phyloP scores from a whole-genome alignment of 2,888 invertebrate genomes.

The Plagodis pulveraria region DNA sequence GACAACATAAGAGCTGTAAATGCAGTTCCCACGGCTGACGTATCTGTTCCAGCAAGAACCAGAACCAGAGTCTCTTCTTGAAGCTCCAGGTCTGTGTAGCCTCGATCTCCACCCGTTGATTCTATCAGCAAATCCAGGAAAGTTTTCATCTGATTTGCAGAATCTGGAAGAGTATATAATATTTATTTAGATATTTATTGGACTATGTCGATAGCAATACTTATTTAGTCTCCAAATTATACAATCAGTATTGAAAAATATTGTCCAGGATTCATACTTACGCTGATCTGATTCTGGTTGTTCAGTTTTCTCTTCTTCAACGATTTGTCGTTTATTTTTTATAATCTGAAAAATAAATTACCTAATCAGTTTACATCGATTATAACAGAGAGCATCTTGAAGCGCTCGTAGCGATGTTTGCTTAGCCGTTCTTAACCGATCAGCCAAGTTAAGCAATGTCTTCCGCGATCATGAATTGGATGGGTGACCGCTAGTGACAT shows the following conservation, averaged over 20 bases:
- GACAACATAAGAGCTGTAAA: conserved; percentile 47
- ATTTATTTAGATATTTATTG: too few species aligned
- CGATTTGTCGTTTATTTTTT: conserved; percentile 19
- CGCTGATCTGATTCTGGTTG: conserved; percentile 16
- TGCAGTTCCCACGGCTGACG: conserved; percentile 44
- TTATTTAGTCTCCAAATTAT: too few species aligned
- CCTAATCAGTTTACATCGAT: neutral
- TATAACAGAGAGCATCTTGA: neutral
- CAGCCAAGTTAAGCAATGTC: too few species aligned
- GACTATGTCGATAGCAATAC: too few species aligned
- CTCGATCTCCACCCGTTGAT: conserved; percentile 32
- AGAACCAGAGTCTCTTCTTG: conserved; percentile 45
- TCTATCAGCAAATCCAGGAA: conserved; percentile 36
- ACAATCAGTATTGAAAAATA: too few species aligned
- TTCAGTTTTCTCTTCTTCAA: conserved; percentile 13
- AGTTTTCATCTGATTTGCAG: conserved; percentile 14
- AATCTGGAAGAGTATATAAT: conserved; percentile 7
- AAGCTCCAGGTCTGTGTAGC: conserved; percentile 42
- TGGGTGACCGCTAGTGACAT: too few species aligned
- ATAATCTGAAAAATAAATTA: conserved; percentile 21
- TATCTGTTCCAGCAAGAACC: conserved; percentile 47
- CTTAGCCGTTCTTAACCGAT: too few species aligned
- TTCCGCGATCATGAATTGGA: too few species aligned
- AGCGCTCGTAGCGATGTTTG: too few species aligned
- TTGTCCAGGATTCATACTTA: conserved; percentile 5